Base-by-base conservation (phyloP, 2,113 vertebrate species). In the Cisticola juncidis region DNA sequence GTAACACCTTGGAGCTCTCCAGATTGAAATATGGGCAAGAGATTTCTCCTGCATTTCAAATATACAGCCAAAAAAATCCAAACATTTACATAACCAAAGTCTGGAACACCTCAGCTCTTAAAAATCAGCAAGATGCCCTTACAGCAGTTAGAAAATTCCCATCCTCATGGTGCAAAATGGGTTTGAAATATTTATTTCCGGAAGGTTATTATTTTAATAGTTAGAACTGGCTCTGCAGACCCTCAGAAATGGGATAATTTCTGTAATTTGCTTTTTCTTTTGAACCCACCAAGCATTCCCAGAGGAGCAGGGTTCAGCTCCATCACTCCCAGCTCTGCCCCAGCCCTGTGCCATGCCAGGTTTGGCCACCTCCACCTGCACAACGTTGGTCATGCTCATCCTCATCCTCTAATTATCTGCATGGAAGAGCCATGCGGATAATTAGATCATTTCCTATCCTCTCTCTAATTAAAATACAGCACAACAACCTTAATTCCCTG, bases 401-500 rank as follows among this genome's bases (percentile, higher is more conserved):
- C n/a, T n/a, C n/a, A n/a, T n/a, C n/a, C n/a, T n/a, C n/a, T n/a
- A n/a, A n/a, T n/a, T n/a, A n/a, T n/a, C 45, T 1, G 42, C 4
- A 66, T 35, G 17, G 17, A 48, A 80, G 68, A 64, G 21, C 5
- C 73, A 12, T 5, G 9, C n/a, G 76, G 40, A 8, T 47, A 33
- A 92, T 89, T 13, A 81, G 61, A 12, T 69, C 1, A 40, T 86
- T 84, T 50, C 50, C 66, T 45, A 4, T 19, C 65, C n/a, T 25
- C 42, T 64, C 51, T 17, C 5, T 79, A 85, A 95, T 92, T 94
- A 91, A 94, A 84, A 58, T 9, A 5, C 25, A 81, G 64, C 71
- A 28, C 28, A 76, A 31, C 51, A 76, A 31, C 51, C 79, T 66
- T 4, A 42, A 19, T 4, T 71, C 56, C 83, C 33, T 4, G 9